Conservation (phyloP, 2,113 vertebrate genomes). For the Cavia porcellus region DNA sequence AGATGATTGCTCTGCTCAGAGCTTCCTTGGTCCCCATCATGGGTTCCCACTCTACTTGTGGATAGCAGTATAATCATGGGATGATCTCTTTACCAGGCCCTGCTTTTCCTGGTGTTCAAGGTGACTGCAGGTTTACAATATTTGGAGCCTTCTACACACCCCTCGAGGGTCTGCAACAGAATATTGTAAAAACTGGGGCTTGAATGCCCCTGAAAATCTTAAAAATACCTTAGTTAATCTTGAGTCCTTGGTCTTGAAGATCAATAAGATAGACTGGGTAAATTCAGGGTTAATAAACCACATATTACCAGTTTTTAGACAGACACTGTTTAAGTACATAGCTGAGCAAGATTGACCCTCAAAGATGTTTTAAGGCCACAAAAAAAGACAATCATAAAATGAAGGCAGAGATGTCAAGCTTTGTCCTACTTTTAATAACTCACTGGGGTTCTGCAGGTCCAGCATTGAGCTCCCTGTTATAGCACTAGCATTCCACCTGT, state of each 20-base stretch:
- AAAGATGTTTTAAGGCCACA: background rate
- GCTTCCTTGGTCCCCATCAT: background rate
- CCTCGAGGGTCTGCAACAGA: background rate
- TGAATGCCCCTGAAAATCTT: background rate
- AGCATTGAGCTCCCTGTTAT: background rate
- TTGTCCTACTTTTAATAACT: background rate
- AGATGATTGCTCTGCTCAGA: background rate
- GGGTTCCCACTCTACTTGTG: background rate
- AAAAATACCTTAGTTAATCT: background rate
- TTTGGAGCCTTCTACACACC: background rate
- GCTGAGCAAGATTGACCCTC: background rate
- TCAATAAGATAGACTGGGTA: background rate
- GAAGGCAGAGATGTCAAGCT: background rate
- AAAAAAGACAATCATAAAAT: background rate
- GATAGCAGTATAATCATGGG: background rate
- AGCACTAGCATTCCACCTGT: background rate
- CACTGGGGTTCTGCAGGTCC: background rate
- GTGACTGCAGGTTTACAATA: background rate
- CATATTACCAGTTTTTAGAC: background rate
- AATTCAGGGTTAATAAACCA: background rate
- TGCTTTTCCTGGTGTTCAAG: background rate
- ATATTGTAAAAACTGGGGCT: background rate
- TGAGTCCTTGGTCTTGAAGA: background rate
- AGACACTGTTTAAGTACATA: background rate
- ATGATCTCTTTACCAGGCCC: background rate